Evolutionary conservation across 2,113 vertebrate genomes (phyloP).

Genomic region (Coptodon bakossiorum): DNA sequence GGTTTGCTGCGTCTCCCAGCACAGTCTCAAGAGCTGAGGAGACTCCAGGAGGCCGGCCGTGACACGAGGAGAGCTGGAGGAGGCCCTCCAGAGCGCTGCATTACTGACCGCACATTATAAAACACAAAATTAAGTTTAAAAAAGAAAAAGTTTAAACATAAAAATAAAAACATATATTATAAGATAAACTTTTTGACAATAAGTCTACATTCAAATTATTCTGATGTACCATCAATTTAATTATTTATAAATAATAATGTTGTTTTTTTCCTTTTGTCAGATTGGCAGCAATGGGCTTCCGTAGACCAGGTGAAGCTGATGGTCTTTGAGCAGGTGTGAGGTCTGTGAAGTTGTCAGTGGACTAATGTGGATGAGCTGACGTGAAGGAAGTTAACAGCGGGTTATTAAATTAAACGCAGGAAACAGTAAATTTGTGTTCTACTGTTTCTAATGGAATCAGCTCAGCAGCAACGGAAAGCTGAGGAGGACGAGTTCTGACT

Average conservation of each 20-base stretch:
- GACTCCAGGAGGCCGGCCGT: rapidly evolving
- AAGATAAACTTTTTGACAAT: background rate
- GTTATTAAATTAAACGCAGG: background rate
- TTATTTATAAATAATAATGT: background rate
- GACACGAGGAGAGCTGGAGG: background rate
- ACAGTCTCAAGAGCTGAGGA: background rate
- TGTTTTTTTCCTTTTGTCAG: background rate
- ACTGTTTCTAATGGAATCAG: background rate
- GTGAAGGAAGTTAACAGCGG: background rate
- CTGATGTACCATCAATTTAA: background rate
- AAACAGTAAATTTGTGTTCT: background rate
- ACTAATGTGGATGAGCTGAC: background rate
- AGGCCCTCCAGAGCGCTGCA: rapidly evolving
- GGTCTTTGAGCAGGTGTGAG: background rate
- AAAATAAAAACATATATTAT: background rate
- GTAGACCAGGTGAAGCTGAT: rapidly evolving
- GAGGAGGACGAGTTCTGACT: background rate
- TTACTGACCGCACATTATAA: background rate
- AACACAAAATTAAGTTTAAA: background rate
- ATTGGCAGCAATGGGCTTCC: background rate
- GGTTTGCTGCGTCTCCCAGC: background rate
- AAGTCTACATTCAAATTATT: background rate
- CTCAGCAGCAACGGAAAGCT: background rate
- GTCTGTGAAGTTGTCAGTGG: background rate
- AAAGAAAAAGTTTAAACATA: background rate